Evolutionary conservation across 2,888 invertebrate genomes (phyloP).

Genomic region (Globia sparganii): DNA sequence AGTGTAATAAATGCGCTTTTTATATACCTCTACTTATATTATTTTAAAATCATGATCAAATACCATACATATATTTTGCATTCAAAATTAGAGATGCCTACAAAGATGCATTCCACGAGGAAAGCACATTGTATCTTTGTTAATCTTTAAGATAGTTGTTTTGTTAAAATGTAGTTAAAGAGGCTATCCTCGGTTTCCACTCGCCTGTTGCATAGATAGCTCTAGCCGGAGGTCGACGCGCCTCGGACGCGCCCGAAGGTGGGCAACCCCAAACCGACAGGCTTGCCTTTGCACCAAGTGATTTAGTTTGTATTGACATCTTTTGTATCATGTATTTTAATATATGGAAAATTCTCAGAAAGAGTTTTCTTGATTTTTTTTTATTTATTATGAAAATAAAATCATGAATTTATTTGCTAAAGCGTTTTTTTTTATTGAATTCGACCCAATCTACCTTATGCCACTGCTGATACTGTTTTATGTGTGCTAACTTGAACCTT

Average conservation of each 20-base stretch:
- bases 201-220: conserved; percentile 85
- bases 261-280: conserved; percentile 84
- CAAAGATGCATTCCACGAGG: conserved; percentile 86
- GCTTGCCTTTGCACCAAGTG: conserved; percentile 91
- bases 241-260: conserved; percentile 64
- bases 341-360: conserved; percentile 88
- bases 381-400: conserved; percentile 91
- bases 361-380: conserved; percentile 88
- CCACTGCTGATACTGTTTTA: too few relatives aligned
- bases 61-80: conserved; percentile 85
- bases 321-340: conserved; percentile 90
- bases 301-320: conserved; percentile 90
- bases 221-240: conserved; percentile 73
- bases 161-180: conserved; percentile 84
- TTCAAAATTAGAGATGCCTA: conserved; percentile 82
- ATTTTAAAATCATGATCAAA: conserved; percentile 89
- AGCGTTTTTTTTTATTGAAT: conserved; percentile 74
- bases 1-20: conserved; percentile 88
- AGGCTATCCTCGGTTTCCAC: conserved; percentile 89
- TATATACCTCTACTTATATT: conserved; percentile 88
- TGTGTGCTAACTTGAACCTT: too few relatives aligned
- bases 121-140: conserved; percentile 86
- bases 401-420: conserved; percentile 90
- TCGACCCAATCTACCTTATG: not conserved
- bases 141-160: conserved; percentile 81